phyloP scores from a whole-genome alignment of 1,140 invertebrate genomes.

The Euschistus heros region DNA sequence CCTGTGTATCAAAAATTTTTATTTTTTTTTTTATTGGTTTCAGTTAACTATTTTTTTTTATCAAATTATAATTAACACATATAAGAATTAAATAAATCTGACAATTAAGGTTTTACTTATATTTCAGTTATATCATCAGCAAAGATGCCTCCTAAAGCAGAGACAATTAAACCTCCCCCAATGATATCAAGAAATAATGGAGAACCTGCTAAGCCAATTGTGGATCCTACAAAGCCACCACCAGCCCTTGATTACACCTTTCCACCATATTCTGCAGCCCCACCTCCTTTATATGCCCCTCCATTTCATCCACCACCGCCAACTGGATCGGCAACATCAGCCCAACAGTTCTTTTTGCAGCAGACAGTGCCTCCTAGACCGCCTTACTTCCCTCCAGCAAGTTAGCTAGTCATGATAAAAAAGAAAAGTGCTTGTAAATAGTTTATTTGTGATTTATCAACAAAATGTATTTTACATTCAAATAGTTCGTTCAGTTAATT shows the following conservation, averaged over 20 bases:
- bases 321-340: not conserved
- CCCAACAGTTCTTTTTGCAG: not conserved
- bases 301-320: conserved; percentile 18
- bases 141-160: not conserved
- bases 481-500: no score
- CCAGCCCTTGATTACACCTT: conserved; percentile 2
- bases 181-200: not conserved
- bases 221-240: conserved; percentile 5
- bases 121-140: no score
- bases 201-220: conserved; percentile 1
- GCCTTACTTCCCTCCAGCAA: conserved; percentile 16
- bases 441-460: no score
- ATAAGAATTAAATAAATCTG: no score
- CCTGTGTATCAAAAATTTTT: no score
- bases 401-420: conserved; percentile 3
- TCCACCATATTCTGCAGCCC: conserved; percentile 2
- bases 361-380: conserved; percentile 1
- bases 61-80: no score
- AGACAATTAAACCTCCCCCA: not conserved
- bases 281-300: conserved; percentile 7
- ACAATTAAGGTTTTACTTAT: no score
- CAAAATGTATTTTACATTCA: no score
- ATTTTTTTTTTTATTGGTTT: no score
- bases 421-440: no score
- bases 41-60: no score